Evolutionary conservation across 2,888 invertebrate genomes (phyloP), one percentile per base, ranked within the genome.

Genomic region (Mythimna ferrago): DNA sequence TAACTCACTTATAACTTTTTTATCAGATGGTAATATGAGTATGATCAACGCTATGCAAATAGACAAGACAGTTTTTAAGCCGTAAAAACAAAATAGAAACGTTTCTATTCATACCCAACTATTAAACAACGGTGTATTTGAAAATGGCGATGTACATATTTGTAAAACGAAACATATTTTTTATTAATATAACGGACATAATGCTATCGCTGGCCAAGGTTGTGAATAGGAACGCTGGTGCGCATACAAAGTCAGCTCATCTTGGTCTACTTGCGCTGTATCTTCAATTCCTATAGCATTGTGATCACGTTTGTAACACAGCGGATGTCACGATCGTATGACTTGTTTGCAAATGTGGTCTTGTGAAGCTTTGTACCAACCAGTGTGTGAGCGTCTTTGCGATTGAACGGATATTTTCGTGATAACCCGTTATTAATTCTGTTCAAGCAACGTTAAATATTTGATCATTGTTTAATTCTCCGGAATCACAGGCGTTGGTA

Each of bases 241-340:
- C 81, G 94, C 92, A 94, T 93, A 92, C 91, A 83, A 93, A 94
- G 87, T 88, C 83, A 72, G 83, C 70, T 80, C 84, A 88, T 89
- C 86, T 90, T 87, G 88, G 87, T 86, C 90, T 83, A 90, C 88
- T 90, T 90, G 88, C 85, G 81, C 85, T 87, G 88, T 89, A 88
- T 86, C 85, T 87, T 84, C 83, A 80, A 86, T 84, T 87, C 88
- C 82, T 86, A 88, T 87, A 86, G 88, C 87, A 92, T 93, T 91
- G 88, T 89, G 89, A 89, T 93, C 94, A 94, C 93, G 94, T 94
- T 92, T 91, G 81, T 87, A 90, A 89, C 89, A 88, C 91, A 92
- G 90, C 96, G 96, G 96, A 96, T 93, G 94, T 94, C 88, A 90
- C 87, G 88, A 85, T 86, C 89, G 88, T 96, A 95, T 94, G 95